Conservation (phyloP, 2,113 vertebrate species). For the Climacteris rufus region DNA sequence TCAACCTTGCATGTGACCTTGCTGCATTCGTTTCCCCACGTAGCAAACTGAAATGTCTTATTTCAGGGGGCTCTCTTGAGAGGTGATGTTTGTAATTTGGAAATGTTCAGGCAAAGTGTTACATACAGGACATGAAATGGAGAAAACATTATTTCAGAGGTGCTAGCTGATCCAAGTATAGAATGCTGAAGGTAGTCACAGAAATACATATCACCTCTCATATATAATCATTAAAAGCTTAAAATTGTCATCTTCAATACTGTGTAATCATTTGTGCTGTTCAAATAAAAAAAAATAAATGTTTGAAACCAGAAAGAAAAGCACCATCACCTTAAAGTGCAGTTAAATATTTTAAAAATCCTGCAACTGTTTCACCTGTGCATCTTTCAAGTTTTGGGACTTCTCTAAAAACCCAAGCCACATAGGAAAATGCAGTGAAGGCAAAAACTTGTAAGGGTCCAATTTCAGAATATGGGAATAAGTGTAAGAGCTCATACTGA, state of each 20-base stretch:
- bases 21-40: neutral
- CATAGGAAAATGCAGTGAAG: neutral
- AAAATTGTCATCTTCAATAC: neutral
- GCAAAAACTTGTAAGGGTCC: neutral
- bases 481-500: neutral
- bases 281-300: neutral
- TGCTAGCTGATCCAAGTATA: neutral
- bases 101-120: neutral
- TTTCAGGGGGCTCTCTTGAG: neutral
- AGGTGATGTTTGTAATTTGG: neutral
- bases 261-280: neutral
- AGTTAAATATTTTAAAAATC: neutral
- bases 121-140: neutral
- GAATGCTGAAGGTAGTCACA: neutral
- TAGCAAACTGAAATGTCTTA: neutral
- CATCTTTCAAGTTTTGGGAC: neutral
- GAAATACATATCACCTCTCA: neutral
- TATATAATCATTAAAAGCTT: neutral
- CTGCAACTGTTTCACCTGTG: neutral
- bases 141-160: neutral
- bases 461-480: neutral
- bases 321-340: neutral
- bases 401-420: neutral
- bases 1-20: neutral
- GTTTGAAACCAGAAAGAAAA: neutral